These are phyloP conservation scores for Nephrocerus scutellatus DNA, from an alignment of 2,888 invertebrate genomes.

Conservation along the genomic window DNA sequence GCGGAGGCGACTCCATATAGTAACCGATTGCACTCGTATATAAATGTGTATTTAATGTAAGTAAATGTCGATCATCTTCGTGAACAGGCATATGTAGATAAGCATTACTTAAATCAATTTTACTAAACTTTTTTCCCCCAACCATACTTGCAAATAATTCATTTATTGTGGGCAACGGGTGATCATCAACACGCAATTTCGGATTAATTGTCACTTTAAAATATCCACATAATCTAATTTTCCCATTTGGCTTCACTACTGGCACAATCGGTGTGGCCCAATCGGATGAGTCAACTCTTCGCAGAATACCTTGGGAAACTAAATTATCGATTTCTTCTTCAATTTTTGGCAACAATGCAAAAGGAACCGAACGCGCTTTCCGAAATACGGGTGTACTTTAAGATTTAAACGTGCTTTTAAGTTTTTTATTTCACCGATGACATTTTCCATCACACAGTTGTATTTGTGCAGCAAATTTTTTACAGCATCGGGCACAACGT, in stretches of 20 bases:
- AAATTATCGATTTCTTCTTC: too few species aligned
- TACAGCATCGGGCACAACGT: too few species aligned
- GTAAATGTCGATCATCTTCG: slow-evolving; percentile 27
- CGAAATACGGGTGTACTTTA: too few species aligned
- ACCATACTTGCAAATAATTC: slow-evolving; percentile 24
- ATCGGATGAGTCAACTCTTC: slow-evolving; percentile 21
- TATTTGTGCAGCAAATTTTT: too few species aligned
- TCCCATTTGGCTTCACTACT: slow-evolving; percentile 25
- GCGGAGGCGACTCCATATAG: slow-evolving; percentile 34
- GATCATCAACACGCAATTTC: slow-evolving; percentile 22
- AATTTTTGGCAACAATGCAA: too few species aligned
- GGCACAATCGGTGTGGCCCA: slow-evolving; percentile 34
- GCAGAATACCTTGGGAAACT: slow-evolving; percentile 9
- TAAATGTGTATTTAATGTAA: slow-evolving; percentile 36
- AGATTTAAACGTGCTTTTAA: too few species aligned
- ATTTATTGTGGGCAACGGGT: slow-evolving; percentile 26
- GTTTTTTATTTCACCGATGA: too few species aligned
- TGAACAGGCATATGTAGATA: slow-evolving; percentile 35
- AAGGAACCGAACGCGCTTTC: too few species aligned
- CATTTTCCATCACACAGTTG: too few species aligned
- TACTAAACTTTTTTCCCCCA: slow-evolving; percentile 23
- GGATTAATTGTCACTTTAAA: slow-evolving; percentile 27
- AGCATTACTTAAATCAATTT: slow-evolving; percentile 32
- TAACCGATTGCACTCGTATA: slow-evolving; percentile 30
- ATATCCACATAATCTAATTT: slow-evolving; percentile 24